Evolutionary conservation across 2,797 vertebrate genomes (phyloP).

Genomic region (Sylvia borin): DNA sequence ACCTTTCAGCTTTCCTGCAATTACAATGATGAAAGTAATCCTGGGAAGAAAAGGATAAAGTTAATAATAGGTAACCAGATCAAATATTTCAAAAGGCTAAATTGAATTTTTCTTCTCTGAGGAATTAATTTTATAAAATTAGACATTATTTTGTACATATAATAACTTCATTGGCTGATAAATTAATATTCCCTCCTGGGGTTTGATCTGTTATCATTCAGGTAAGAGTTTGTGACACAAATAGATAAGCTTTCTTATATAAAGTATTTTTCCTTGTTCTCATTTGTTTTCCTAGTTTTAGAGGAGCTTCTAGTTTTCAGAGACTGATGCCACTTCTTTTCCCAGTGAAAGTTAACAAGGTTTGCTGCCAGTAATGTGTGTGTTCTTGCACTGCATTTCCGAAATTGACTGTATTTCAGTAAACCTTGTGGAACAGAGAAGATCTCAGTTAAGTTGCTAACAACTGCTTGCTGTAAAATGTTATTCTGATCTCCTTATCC

Average conservation of each 20-base stretch:
- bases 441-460: neutral
- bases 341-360: neutral
- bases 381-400: neutral
- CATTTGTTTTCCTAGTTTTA: neutral
- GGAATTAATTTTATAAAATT: neutral
- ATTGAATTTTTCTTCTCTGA: constrained; percentile 2
- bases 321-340: neutral
- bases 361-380: neutral
- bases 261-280: neutral
- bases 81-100: constrained; percentile 15
- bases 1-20: neutral
- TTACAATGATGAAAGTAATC: neutral
- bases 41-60: neutral
- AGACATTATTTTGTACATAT: constrained; percentile 1
- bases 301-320: neutral
- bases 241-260: neutral
- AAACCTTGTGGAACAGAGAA: neutral
- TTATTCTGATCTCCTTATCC: neutral
- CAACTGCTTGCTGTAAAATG: neutral
- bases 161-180: neutral
- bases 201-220: neutral
- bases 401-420: neutral
- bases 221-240: neutral
- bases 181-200: neutral
- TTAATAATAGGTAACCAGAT: constrained; percentile 14